A percentile compares a stretch with the other conserved stretches of the same genome.
These are phyloP conservation scores for Scophthalmus maximus DNA, from an alignment of 2,113 vertebrate genomes.

Conservation along the genomic window DNA sequence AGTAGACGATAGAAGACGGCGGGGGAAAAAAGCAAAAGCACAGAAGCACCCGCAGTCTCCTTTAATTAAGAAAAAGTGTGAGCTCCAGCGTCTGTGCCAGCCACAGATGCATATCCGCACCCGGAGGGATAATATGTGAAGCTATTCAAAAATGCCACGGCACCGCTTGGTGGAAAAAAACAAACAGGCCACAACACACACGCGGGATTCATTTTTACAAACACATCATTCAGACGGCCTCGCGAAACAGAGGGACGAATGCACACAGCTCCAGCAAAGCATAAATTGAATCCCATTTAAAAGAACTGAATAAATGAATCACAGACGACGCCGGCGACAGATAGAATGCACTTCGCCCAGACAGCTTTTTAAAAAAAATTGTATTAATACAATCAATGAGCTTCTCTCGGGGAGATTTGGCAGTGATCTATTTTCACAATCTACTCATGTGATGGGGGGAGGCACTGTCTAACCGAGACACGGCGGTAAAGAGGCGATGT, in stretches of 20 bases:
- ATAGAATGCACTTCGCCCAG: constrained; percentile 25
- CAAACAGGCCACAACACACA: constrained; percentile 28
- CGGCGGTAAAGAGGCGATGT: constrained; percentile 57
- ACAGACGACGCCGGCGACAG: constrained; percentile 13
- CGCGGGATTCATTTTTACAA: constrained; percentile 50
- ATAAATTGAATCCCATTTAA: constrained; percentile 50
- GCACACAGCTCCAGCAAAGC: constrained; percentile 29
- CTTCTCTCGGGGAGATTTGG: constrained; percentile 33
- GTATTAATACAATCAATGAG: constrained; percentile 57
- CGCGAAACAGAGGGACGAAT: constrained; percentile 30
- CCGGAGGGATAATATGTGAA: constrained; percentile 42
- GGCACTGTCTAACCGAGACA: constrained; percentile 38
- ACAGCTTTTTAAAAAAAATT: constrained; percentile 60
- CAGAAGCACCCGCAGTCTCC: constrained; percentile 2
- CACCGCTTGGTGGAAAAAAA: constrained; percentile 14
- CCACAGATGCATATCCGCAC: constrained; percentile 45
- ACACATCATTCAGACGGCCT: constrained; percentile 30
- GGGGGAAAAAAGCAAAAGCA: not conserved
- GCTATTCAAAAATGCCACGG: constrained; percentile 28
- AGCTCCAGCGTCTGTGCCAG: constrained; percentile 30
- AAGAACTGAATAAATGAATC: too few relatives aligned
- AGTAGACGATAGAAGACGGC: not conserved
- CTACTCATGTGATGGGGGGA: constrained; percentile 22
- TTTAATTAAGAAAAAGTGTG: constrained; percentile 35
- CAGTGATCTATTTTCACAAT: constrained; percentile 51